Conservation (phyloP, 2,113 vertebrate genomes). For the Pelodiscus sinensis region DNA sequence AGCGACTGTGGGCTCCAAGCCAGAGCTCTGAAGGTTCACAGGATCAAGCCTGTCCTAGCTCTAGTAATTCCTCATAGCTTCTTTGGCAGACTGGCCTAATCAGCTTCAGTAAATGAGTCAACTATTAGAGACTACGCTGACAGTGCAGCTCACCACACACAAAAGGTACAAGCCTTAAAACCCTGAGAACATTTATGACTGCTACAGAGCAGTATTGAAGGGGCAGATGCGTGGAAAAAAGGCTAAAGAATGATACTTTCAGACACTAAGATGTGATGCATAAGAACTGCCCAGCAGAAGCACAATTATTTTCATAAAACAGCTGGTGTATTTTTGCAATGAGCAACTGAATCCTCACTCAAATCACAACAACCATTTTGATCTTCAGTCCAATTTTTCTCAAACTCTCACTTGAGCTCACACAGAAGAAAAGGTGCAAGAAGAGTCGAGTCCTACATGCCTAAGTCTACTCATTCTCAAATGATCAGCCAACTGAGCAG, state of each 20-base stretch:
- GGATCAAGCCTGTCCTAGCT: fast-evolving
- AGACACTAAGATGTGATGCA: fast-evolving
- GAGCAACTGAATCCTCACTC: fast-evolving
- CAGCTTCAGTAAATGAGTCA: neutral
- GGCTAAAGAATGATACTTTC: fast-evolving
- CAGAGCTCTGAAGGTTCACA: neutral
- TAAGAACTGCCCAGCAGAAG: fast-evolving
- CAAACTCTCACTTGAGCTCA: neutral
- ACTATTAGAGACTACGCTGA: fast-evolving
- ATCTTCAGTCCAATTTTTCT: fast-evolving
- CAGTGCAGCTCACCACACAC: neutral
- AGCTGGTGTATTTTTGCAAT: fast-evolving
- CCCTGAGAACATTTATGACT: fast-evolving
- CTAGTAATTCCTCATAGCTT: neutral
- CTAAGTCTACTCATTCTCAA: fast-evolving
- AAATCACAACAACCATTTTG: fast-evolving
- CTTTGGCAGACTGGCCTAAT: neutral
- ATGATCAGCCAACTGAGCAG: neutral
- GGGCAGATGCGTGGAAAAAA: neutral
- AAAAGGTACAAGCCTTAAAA: fast-evolving
- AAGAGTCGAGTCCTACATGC: neutral
- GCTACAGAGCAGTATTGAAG: fast-evolving
- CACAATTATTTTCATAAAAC: fast-evolving
- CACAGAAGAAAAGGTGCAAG: fast-evolving
- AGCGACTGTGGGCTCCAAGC: neutral